Conservation (phyloP, 92 coral and sea anemone species). For the Desmophyllum pertusum region DNA sequence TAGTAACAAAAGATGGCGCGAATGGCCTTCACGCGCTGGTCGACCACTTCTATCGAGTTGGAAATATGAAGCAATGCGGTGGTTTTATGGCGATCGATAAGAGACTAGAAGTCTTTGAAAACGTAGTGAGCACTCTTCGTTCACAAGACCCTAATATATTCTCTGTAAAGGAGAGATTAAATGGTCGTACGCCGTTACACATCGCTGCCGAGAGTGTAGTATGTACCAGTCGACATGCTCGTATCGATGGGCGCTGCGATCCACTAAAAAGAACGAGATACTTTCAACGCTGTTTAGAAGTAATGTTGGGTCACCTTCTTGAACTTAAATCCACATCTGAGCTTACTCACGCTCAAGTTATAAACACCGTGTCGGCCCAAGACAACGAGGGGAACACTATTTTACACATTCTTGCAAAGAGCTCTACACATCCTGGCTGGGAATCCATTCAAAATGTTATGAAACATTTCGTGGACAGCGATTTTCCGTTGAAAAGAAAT, state of each 20-base stretch:
- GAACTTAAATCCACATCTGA: constrained; percentile 42
- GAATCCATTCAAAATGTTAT: constrained; percentile 44
- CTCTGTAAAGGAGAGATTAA: constrained; percentile 27
- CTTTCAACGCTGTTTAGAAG: constrained; percentile 61
- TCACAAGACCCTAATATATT: constrained; percentile 50
- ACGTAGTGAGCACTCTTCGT: constrained; percentile 50
- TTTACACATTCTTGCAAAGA: constrained; percentile 46
- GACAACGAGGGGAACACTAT: constrained; percentile 59
- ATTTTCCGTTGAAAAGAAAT: constrained; percentile 32
- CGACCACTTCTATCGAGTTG: constrained; percentile 59
- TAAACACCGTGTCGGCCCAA: constrained; percentile 42
- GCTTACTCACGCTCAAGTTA: constrained; percentile 31
- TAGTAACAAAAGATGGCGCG: constrained; percentile 63
- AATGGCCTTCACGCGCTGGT: constrained; percentile 71
- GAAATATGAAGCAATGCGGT: constrained; percentile 42
- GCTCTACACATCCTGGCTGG: constrained; percentile 43
- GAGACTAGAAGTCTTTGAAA: constrained; percentile 53
- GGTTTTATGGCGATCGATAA: constrained; percentile 49
- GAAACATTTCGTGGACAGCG: constrained; percentile 34
- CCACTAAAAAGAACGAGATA: constrained; percentile 51
- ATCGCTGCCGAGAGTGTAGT: constrained; percentile 58
- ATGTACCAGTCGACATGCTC: constrained; percentile 14
- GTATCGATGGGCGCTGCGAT: constrained; percentile 53
- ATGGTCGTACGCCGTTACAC: constrained; percentile 56
- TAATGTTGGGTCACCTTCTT: constrained; percentile 53